A percentile compares a stretch with the other conserved stretches of the same genome.
Conservation (phyloP, 2,113 vertebrate species). For the Onychorhynchus coronatus region DNA sequence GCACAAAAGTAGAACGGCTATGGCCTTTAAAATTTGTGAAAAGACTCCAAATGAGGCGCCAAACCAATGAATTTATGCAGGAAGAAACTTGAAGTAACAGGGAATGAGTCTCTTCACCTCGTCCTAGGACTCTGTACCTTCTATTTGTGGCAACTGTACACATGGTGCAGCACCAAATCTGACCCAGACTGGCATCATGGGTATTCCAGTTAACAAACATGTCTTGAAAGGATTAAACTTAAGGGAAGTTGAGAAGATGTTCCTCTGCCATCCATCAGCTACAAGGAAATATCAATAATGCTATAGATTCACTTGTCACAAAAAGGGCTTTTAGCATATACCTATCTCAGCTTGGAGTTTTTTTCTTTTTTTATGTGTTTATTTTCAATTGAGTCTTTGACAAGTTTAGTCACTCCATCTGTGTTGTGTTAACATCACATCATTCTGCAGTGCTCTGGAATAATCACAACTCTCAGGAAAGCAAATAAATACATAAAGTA, state of each 20-base stretch:
- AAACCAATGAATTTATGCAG: neutral
- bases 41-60: neutral
- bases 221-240: neutral
- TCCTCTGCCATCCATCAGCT: neutral
- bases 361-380: neutral
- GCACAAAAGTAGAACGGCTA: neutral
- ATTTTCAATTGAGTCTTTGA: neutral
- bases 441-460: neutral
- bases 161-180: fast-evolving
- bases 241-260: neutral
- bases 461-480: conserved; percentile 20
- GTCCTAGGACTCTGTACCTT: neutral
- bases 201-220: neutral
- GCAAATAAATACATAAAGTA: neutral
- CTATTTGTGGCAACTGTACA: neutral
- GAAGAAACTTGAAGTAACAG: neutral
- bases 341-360: neutral
- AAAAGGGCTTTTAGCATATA: conserved; percentile 46
- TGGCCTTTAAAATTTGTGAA: conserved; percentile 7
- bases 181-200: neutral
- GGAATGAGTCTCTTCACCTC: neutral
- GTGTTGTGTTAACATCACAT: neutral
- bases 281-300: neutral
- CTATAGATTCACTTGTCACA: neutral
- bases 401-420: neutral